A percentile compares a stretch with the other conserved stretches of the same genome.
These are phyloP conservation scores for Rhagophthalmus giganteus DNA, from an alignment of 2,888 invertebrate genomes.

Conservation along the genomic window DNA sequence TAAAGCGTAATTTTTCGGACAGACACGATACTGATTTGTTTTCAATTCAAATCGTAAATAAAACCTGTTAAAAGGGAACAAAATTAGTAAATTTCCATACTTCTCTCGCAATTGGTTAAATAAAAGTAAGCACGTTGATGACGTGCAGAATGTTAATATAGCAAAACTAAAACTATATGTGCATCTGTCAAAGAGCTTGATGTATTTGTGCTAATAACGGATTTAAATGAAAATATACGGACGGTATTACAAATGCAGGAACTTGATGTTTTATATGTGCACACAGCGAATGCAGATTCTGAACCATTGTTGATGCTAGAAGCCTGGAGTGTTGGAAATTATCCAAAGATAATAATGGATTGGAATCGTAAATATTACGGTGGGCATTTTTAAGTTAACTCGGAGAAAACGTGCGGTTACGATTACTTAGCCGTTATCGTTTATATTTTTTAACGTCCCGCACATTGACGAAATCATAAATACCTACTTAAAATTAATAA, in stretches of 20 bases:
- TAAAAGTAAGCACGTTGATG: slow-evolving; percentile 5
- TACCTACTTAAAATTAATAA: too few relatives aligned
- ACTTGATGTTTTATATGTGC: slow-evolving; percentile 32
- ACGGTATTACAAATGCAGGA: slow-evolving; percentile 34
- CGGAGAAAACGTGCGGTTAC: too few relatives aligned
- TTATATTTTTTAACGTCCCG: too few relatives aligned
- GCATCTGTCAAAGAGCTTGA: slow-evolving; percentile 33
- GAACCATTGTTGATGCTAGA: slow-evolving; percentile 25
- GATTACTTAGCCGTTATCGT: too few relatives aligned
- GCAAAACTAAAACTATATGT: slow-evolving; percentile 32
- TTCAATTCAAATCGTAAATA: slow-evolving; percentile 9
- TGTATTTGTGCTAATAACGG: slow-evolving; percentile 36
- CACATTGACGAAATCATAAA: too few relatives aligned
- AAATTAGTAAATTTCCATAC: not conserved
- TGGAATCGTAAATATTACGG: slow-evolving; percentile 24
- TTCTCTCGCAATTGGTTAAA: not conserved
- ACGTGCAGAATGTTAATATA: slow-evolving; percentile 25
- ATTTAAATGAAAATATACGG: slow-evolving; percentile 38
- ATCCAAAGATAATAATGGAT: slow-evolving; percentile 34
- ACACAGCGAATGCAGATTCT: slow-evolving; percentile 26
- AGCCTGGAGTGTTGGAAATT: slow-evolving; percentile 28
- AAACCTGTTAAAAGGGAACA: not conserved
- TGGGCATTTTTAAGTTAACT: too few relatives aligned
- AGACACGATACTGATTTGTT: slow-evolving; percentile 29
- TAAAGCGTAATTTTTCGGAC: slow-evolving; percentile 28